These are phyloP conservation scores for Gadus macrocephalus DNA, from an alignment of 2,113 vertebrate species.

Conservation along the genomic window DNA sequence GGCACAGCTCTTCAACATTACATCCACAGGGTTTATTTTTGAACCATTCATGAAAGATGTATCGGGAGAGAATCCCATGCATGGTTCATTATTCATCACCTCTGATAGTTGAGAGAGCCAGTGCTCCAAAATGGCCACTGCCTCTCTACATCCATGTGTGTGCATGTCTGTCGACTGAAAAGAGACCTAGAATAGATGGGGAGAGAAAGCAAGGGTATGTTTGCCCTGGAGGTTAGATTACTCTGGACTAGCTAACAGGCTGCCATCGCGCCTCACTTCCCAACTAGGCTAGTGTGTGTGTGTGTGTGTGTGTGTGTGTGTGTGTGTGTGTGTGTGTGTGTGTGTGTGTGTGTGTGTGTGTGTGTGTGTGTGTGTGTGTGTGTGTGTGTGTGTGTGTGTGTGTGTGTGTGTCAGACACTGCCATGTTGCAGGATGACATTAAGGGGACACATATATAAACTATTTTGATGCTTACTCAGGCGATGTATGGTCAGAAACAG, in stretches of 20 bases:
- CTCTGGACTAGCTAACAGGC: conserved; percentile 20
- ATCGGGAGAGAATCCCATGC: neutral
- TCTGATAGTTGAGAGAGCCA: neutral
- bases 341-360: conserved; percentile 7
- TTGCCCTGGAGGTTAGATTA: conserved; percentile 46
- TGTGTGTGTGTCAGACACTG: conserved; percentile 10
- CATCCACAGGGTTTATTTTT: neutral
- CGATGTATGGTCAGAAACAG: neutral
- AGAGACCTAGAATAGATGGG: conserved; percentile 5
- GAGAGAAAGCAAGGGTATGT: conserved; percentile 14
- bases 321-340: conserved; percentile 12
- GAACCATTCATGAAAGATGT: conserved; percentile 15
- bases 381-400: conserved; percentile 2
- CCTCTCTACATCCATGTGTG: neutral
- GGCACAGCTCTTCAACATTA: no score
- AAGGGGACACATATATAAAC: conserved; percentile 18
- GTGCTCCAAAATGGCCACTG: conserved; percentile 20
- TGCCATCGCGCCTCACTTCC: conserved; percentile 64
- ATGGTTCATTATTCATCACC: neutral
- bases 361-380: conserved; percentile 1
- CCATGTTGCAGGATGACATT: conserved; percentile 10
- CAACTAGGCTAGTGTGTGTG: conserved; percentile 60
- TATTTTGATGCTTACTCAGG: neutral
- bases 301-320: conserved; percentile 23
- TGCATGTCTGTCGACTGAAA: neutral